phyloP scores from a whole-genome alignment of 2,113 vertebrate species.

The Sebastes schlegelii region DNA sequence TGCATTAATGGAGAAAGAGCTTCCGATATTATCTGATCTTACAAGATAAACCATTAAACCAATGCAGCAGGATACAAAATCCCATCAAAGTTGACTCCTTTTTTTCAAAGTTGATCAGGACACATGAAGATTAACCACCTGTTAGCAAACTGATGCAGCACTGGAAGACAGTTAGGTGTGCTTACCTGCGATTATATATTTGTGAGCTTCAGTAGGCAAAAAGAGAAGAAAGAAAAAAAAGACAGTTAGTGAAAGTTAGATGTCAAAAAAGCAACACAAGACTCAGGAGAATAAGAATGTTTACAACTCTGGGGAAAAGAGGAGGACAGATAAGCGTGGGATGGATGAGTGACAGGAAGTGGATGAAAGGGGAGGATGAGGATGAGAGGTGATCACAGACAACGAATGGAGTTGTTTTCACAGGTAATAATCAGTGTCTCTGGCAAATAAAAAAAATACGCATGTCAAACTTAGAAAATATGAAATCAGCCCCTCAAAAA shows the following conservation, averaged over 20 bases:
- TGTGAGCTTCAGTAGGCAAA: slow-evolving; percentile 89
- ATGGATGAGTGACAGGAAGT: slow-evolving; percentile 29
- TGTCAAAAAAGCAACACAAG: slow-evolving; percentile 1
- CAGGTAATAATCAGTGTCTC: slow-evolving; percentile 15
- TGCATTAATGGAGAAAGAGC: slow-evolving; percentile 44
- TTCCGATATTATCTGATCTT: slow-evolving; percentile 31
- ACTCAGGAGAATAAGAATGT: background rate
- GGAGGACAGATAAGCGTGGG: background rate
- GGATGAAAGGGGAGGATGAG: slow-evolving; percentile 12
- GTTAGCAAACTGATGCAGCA: background rate
- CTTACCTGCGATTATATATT: slow-evolving; percentile 90
- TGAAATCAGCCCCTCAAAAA: background rate
- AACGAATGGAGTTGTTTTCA: background rate
- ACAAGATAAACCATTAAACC: background rate
- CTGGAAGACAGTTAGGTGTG: slow-evolving; percentile 3
- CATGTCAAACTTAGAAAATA: slow-evolving; percentile 11
- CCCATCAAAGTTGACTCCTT: background rate
- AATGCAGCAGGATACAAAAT: background rate
- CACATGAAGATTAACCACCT: slow-evolving; percentile 1
- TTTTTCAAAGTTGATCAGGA: background rate
- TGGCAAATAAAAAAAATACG: background rate
- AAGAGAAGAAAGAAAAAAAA: slow-evolving; percentile 21
- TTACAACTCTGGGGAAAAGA: background rate
- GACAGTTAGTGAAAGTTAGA: slow-evolving; percentile 60
- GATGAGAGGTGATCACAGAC: background rate